These are phyloP conservation scores for Drosophila arizonae DNA, from an alignment of 1,140 invertebrate species.

Conservation along the genomic window DNA sequence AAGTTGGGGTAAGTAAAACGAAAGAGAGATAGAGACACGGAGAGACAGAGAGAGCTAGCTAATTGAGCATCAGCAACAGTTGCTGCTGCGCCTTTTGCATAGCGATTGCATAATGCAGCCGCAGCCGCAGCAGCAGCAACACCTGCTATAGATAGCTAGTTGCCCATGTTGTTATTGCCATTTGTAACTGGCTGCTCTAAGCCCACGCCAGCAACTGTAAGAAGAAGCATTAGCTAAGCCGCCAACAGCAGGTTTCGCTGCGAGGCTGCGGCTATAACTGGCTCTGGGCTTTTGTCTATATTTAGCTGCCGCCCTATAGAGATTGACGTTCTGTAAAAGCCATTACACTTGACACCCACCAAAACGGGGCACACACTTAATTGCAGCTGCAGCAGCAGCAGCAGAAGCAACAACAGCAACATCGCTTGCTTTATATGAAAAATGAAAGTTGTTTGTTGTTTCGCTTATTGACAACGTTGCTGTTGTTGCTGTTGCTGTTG, in stretches of 20 bases:
- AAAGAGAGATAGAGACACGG: neutral
- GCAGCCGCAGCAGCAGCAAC: constrained; percentile 49
- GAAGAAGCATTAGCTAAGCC: neutral
- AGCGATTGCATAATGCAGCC: constrained; percentile 71
- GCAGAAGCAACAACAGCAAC: constrained; percentile 5
- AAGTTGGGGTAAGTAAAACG: constrained; percentile 77
- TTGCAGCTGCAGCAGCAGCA: constrained; percentile 53
- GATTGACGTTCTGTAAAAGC: constrained; percentile 29
- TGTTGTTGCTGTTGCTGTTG: constrained; percentile 9
- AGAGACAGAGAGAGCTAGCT: constrained; percentile 38
- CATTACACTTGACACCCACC: constrained; percentile 79
- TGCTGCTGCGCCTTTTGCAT: constrained; percentile 38
- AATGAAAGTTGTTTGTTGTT: constrained; percentile 70
- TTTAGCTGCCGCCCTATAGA: constrained; percentile 74
- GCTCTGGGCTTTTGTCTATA: constrained; percentile 59
- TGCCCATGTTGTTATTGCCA: constrained; percentile 48
- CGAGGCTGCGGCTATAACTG: constrained; percentile 54
- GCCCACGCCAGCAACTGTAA: constrained; percentile 56
- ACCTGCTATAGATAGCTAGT: constrained; percentile 60
- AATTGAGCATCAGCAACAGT: constrained; percentile 21
- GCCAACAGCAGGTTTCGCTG: constrained; percentile 53
- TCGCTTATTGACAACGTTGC: constrained; percentile 1
- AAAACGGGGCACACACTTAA: constrained; percentile 68
- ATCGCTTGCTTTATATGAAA: constrained; percentile 60
- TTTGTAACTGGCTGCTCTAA: constrained; percentile 57